phyloP scores from a whole-genome alignment of 2,113 vertebrate species.

The Plecturocebus donacophilus region DNA sequence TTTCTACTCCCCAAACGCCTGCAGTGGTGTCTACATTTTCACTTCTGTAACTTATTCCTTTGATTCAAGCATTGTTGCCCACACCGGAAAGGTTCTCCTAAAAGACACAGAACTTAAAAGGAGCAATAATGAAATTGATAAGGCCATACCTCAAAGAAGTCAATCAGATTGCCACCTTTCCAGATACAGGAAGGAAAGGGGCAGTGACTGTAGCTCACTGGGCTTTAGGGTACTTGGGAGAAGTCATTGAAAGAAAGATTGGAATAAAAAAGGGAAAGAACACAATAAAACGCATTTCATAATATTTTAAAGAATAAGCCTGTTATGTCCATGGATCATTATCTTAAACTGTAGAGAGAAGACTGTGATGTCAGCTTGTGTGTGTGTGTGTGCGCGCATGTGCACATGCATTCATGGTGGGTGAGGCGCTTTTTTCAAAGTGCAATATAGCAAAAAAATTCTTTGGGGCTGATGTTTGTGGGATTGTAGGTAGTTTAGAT shows the following conservation, averaged over 20 bases:
- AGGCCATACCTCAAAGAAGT: background rate
- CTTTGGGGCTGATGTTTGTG: background rate
- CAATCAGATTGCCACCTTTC: background rate
- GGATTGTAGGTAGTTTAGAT: background rate
- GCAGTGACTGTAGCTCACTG: background rate
- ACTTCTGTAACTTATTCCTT: background rate
- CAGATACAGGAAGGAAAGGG: background rate
- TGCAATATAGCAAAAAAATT: background rate
- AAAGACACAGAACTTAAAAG: background rate
- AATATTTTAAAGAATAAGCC: background rate
- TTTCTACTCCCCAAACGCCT: background rate
- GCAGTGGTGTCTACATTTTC: background rate
- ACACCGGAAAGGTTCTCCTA: background rate
- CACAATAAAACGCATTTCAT: background rate
- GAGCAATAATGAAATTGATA: background rate
- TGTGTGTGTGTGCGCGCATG: background rate
- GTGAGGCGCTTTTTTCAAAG: background rate
- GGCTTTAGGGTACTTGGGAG: background rate
- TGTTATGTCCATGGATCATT: background rate
- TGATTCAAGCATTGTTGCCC: background rate
- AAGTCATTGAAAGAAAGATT: background rate
- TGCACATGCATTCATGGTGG: background rate
- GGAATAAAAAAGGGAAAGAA: background rate
- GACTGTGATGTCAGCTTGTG: background rate
- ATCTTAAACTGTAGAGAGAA: slow-evolving; percentile 23